Conservation (phyloP, 2,888 invertebrate genomes). For the Omphaloscelis lunosa region DNA sequence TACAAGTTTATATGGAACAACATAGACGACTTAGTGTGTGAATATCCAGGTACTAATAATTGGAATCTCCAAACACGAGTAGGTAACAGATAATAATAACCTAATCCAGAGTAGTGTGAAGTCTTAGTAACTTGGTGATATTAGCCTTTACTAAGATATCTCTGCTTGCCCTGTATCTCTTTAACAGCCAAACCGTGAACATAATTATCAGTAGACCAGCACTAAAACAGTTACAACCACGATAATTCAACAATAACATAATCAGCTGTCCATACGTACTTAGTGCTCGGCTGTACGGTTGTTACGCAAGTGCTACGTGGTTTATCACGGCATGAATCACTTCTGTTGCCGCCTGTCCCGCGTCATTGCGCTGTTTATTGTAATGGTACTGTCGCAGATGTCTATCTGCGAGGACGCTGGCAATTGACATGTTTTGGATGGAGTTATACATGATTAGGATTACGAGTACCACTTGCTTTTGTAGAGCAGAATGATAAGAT, state of each 20-base stretch:
- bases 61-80: neutral
- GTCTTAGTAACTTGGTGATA: neutral
- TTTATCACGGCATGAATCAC: conserved; percentile 64
- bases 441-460: neutral
- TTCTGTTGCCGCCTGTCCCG: conserved; percentile 48
- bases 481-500: neutral
- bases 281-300: conserved; percentile 42
- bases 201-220: conserved; percentile 16
- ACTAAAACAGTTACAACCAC: conserved; percentile 24
- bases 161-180: no score
- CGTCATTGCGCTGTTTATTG: conserved; percentile 56
- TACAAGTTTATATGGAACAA: neutral
- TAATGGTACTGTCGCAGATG: conserved; percentile 45
- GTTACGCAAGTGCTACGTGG: conserved; percentile 63
- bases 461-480: neutral
- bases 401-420: conserved; percentile 15
- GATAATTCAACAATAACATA: conserved; percentile 46
- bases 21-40: neutral
- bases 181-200: neutral
- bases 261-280: conserved; percentile 50
- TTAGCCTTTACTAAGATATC: neutral
- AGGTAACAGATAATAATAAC: neutral
- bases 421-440: conserved; percentile 30
- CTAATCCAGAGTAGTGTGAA: no score
- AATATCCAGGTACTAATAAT: neutral